Conservation (phyloP, 2,113 vertebrate species). For the Phainopepla nitens region DNA sequence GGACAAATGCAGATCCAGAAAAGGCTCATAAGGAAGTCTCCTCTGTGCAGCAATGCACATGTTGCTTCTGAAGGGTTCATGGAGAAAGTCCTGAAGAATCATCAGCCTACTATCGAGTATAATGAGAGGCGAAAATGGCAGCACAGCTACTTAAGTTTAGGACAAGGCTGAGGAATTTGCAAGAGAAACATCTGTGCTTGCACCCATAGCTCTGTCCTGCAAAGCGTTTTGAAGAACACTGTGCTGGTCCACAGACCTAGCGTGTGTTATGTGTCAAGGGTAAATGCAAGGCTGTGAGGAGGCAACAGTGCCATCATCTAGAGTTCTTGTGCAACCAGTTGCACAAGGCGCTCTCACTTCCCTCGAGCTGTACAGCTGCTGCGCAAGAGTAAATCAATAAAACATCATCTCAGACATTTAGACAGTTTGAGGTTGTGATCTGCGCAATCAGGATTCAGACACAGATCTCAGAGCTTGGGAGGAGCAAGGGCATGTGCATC, state of each 20-base stretch:
- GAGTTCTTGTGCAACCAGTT: neutral
- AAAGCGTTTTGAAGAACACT: neutral
- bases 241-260: neutral
- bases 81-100: neutral
- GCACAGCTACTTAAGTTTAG: neutral
- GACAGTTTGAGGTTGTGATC: neutral
- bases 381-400: neutral
- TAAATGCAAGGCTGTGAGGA: neutral
- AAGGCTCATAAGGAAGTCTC: neutral
- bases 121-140: rapidly evolving
- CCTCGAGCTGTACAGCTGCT: neutral
- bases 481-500: neutral
- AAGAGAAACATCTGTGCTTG: neutral
- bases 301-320: neutral
- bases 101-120: neutral
- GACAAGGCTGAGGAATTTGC: neutral
- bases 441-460: neutral
- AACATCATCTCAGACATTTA: neutral
- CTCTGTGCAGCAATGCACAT: neutral
- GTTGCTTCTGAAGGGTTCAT: neutral
- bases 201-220: neutral
- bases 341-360: neutral
- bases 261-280: neutral
- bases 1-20: neutral
- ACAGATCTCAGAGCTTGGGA: neutral